These are phyloP conservation scores for Hemithea aestivaria DNA, from an alignment of 2,888 invertebrate genomes.

Conservation along the genomic window DNA sequence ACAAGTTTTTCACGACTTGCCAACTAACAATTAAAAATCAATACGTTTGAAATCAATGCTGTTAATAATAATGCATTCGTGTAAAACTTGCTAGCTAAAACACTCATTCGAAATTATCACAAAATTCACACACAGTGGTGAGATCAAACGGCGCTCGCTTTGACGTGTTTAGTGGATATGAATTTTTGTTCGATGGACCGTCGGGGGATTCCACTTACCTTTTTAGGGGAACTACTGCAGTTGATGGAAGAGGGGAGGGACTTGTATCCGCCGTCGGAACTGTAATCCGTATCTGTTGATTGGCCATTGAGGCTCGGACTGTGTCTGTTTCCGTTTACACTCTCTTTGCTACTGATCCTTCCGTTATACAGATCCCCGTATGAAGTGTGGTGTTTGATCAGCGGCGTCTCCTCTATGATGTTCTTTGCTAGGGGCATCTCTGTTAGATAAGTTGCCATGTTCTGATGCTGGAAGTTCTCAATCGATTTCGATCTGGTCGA, in stretches of 20 bases:
- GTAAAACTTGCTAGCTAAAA: constrained; percentile 11
- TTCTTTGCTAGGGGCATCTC: constrained; percentile 48
- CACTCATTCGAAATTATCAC: constrained; percentile 33
- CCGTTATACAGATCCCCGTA: constrained; percentile 70
- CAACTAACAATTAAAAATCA: constrained; percentile 1
- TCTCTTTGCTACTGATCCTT: constrained; percentile 65
- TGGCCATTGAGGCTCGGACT: constrained; percentile 67
- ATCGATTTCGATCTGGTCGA: constrained; percentile 69
- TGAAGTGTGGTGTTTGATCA: constrained; percentile 69
- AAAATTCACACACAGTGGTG: constrained; percentile 29
- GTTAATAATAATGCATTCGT: background rate
- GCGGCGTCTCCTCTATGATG: constrained; percentile 53
- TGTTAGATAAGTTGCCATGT: constrained; percentile 33
- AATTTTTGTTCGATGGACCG: constrained; percentile 71
- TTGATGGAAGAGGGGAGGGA: constrained; percentile 74
- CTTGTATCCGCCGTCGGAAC: constrained; percentile 75
- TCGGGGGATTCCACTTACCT: constrained; percentile 71
- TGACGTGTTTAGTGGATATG: constrained; percentile 63
- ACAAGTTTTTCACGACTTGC: constrained; percentile 12
- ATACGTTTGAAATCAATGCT: too few relatives aligned
- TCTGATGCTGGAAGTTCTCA: constrained; percentile 65
- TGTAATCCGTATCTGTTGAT: constrained; percentile 74
- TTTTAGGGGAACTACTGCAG: constrained; percentile 61
- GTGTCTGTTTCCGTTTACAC: constrained; percentile 62
- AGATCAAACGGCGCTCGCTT: constrained; percentile 65